Percentiles rank a stretch among this genome's conserved stretches.
Conservation (phyloP, 2,113 vertebrate genomes). For the Sylvicapra grimmia region DNA sequence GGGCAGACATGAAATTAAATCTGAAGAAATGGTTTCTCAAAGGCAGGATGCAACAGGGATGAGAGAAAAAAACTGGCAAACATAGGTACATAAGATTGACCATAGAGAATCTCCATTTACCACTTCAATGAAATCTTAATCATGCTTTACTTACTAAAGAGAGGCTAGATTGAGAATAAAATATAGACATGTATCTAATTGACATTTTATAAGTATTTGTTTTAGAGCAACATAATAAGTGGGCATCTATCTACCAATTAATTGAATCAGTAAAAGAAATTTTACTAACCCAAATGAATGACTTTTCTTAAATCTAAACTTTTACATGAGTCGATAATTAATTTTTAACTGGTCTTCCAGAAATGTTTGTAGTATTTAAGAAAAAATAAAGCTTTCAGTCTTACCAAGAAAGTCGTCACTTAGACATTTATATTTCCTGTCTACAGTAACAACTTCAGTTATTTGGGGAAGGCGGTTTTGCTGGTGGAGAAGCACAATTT, state of each 20-base stretch:
- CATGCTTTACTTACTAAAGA: constrained; percentile 39
- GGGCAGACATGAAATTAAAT: constrained; percentile 15
- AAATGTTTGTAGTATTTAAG: constrained; percentile 17
- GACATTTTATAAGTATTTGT: constrained; percentile 62
- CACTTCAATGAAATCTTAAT: constrained; percentile 33
- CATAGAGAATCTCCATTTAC: constrained; percentile 47
- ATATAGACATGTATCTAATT: constrained; percentile 28
- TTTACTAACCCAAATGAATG: constrained; percentile 40
- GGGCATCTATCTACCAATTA: constrained; percentile 11
- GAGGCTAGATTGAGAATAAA: not conserved
- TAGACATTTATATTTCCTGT: not conserved
- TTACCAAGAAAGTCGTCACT: not conserved
- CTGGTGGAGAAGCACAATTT: not conserved
- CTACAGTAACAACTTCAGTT: not conserved
- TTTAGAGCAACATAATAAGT: constrained; percentile 38
- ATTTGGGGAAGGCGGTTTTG: not conserved
- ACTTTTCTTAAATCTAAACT: constrained; percentile 36
- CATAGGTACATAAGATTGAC: not conserved
- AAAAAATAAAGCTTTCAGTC: not conserved
- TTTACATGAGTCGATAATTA: constrained; percentile 18
- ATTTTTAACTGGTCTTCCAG: constrained; percentile 34
- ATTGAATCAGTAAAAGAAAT: constrained; percentile 44
- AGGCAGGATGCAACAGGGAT: constrained; percentile 52
- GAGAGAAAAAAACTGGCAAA: not conserved
- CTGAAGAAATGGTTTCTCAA: constrained; percentile 17